Percentiles rank a stretch among this genome's conserved stretches.
These are phyloP conservation scores for Holcopasites calliopsidis DNA, from an alignment of 1,140 invertebrate species.

Conservation along the genomic window DNA sequence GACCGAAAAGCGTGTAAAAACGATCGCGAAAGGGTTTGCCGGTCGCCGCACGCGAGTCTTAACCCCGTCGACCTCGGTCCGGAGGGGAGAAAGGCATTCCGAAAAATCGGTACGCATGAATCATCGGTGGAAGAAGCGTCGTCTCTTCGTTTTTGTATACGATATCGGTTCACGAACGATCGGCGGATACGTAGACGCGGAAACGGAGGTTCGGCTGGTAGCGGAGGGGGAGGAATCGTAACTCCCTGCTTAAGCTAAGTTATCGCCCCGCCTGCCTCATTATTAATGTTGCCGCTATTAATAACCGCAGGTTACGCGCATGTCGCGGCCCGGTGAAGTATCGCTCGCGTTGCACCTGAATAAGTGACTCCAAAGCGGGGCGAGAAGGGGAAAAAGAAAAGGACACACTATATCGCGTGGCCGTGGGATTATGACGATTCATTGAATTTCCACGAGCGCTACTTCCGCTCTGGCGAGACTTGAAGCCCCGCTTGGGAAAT, in stretches of 20 bases:
- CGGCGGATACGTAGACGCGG: constrained; percentile 44
- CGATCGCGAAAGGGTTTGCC: constrained; percentile 1
- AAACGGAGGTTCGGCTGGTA: constrained; percentile 31
- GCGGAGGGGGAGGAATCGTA: constrained; percentile 35
- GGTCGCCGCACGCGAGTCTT: constrained; percentile 21
- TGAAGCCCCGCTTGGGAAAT: constrained; percentile 28
- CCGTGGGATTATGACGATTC: constrained; percentile 18
- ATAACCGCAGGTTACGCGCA: constrained; percentile 41
- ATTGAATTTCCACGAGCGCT: not conserved
- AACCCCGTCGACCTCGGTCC: constrained; percentile 13
- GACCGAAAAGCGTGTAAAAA: not conserved
- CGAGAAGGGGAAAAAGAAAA: not conserved
- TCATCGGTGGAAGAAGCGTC: constrained; percentile 11
- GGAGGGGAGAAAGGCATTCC: too few species aligned
- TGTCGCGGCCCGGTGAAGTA: constrained; percentile 27
- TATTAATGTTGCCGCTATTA: constrained; percentile 49
- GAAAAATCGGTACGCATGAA: constrained; percentile 25
- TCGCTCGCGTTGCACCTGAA: not conserved
- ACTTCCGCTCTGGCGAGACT: constrained; percentile 5
- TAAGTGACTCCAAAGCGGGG: constrained; percentile 20
- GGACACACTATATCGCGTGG: too few species aligned
- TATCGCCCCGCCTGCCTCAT: constrained; percentile 39
- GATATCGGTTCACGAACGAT: constrained; percentile 37
- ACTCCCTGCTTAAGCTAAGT: constrained; percentile 48
- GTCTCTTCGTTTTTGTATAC: constrained; percentile 24